These are phyloP conservation scores for Psammodynastes pulverulentus DNA, from an alignment of 2,113 vertebrate species.

Conservation along the genomic window DNA sequence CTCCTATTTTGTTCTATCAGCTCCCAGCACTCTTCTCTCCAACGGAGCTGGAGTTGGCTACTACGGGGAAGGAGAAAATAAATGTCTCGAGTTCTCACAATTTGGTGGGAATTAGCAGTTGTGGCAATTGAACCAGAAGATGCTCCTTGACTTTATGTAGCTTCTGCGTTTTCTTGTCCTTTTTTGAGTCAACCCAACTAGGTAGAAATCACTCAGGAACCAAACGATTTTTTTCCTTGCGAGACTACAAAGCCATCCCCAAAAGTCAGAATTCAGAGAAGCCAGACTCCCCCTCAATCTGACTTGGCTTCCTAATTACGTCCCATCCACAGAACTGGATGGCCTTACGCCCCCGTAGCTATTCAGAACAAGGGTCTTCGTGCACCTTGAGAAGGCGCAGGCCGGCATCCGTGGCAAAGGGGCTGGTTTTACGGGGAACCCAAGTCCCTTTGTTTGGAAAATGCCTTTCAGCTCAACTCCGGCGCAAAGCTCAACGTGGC, in stretches of 20 bases:
- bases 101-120: neutral
- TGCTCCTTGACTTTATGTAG: neutral
- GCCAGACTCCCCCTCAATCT: neutral
- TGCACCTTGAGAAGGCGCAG: neutral
- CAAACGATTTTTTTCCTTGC: neutral
- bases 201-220: neutral
- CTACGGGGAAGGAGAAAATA: fast-evolving
- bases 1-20: neutral
- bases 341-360: too few relatives aligned
- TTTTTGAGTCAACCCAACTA: neutral
- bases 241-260: neutral
- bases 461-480: neutral
- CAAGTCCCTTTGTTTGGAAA: neutral
- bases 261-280: neutral
- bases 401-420: neutral
- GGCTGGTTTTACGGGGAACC: neutral
- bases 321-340: too few relatives aligned
- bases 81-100: neutral
- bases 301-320: neutral
- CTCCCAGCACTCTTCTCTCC: neutral
- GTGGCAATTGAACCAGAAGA: neutral
- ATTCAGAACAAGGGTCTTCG: neutral
- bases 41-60: neutral
- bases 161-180: neutral
- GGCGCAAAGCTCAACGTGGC: neutral